Percentiles rank a stretch among this genome's conserved stretches.
Evolutionary conservation across 1,140 invertebrate genomes (phyloP).

Genomic region (Galendromus occidentalis): DNA sequence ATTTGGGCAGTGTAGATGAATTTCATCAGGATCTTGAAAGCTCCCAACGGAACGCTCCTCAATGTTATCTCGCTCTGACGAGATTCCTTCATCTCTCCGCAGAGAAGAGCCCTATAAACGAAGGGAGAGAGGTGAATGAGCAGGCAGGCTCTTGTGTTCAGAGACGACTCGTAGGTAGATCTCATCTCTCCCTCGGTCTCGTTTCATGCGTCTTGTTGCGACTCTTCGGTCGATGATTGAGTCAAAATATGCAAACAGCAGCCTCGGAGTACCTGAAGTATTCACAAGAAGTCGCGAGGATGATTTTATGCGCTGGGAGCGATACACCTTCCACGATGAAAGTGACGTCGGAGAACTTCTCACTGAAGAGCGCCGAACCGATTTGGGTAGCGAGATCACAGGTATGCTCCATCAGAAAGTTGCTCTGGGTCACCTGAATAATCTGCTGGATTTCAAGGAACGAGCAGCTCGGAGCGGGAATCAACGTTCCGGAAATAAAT

Average conservation of each 20-base stretch:
- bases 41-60: slow-evolving; percentile 56
- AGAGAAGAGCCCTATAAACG: slow-evolving; percentile 46
- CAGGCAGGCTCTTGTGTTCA: too few species aligned
- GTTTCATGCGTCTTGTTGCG: too few species aligned
- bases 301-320: slow-evolving; percentile 69
- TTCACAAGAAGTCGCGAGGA: slow-evolving; percentile 74
- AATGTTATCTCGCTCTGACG: slow-evolving; percentile 58
- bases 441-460: too few species aligned
- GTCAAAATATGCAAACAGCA: neutral
- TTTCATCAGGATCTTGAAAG: slow-evolving; percentile 70
- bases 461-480: too few species aligned
- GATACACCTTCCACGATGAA: slow-evolving; percentile 58
- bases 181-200: too few species aligned
- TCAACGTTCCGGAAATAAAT: too few species aligned
- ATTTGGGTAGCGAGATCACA: slow-evolving; percentile 48
- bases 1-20: slow-evolving; percentile 89
- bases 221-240: too few species aligned
- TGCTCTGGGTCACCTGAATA: too few species aligned
- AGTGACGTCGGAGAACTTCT: slow-evolving; percentile 75
- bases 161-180: too few species aligned
- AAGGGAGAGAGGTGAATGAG: neutral
- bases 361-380: slow-evolving; percentile 55
- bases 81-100: slow-evolving; percentile 77
- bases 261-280: slow-evolving; percentile 51
- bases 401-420: slow-evolving; percentile 32